Conservation (phyloP, 2,888 invertebrate species). For the Idaea dimidiata region DNA sequence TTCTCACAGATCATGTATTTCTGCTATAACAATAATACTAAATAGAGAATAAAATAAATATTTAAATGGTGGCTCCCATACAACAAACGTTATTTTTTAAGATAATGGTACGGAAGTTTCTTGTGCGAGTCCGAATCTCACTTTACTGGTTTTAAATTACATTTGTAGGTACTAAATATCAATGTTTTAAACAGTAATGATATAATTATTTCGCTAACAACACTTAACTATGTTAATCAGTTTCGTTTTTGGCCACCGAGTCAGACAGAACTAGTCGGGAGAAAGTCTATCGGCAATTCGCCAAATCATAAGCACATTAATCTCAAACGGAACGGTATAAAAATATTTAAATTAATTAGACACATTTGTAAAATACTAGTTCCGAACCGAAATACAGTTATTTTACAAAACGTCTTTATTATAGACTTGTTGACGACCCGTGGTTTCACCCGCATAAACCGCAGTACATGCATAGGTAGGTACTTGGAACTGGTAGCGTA, state of each 20-base stretch:
- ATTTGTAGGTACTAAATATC: too few relatives aligned
- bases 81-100: too few relatives aligned
- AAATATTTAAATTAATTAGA: not conserved
- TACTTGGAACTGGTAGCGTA: too few relatives aligned
- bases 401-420: constrained; percentile 23
- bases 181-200: not conserved
- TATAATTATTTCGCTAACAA: not conserved
- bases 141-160: too few relatives aligned
- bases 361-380: constrained; percentile 4
- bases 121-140: too few relatives aligned
- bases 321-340: not conserved
- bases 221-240: not conserved
- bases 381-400: constrained; percentile 9
- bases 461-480: too few relatives aligned
- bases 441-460: too few relatives aligned
- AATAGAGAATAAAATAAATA: too few relatives aligned
- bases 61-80: too few relatives aligned
- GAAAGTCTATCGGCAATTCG: not conserved
- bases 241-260: not conserved
- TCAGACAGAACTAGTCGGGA: not conserved
- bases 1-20: too few relatives aligned
- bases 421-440: not conserved
- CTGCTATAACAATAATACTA: too few relatives aligned
- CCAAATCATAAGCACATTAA: not conserved
- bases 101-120: too few relatives aligned